Evolutionary conservation across 1,140 invertebrate species (phyloP).

Genomic region (Sarcophaga bullata): DNA sequence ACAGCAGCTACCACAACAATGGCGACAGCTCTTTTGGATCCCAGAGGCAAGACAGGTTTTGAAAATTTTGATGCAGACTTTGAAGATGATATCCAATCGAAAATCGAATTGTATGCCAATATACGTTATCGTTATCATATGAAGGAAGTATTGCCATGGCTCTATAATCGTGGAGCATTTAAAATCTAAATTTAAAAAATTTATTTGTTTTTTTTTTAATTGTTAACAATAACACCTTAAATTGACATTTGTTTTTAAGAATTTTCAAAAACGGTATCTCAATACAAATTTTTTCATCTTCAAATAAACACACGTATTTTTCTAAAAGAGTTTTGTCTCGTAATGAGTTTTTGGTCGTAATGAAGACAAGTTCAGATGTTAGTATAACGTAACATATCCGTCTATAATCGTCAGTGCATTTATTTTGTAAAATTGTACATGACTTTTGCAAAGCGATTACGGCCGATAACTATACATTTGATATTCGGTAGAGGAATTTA

Average conservation of each 20-base stretch:
- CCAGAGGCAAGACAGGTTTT: constrained; percentile 51
- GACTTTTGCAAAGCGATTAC: too few species aligned
- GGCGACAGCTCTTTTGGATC: constrained; percentile 56
- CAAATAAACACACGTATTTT: too few species aligned
- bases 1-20: constrained; percentile 55
- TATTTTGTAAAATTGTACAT: too few species aligned
- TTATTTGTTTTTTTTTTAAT: neutral
- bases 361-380: neutral
- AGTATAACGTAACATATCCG: too few species aligned
- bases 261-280: neutral
- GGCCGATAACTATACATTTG: too few species aligned
- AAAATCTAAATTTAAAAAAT: constrained; percentile 26
- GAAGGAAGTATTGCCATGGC: constrained; percentile 54
- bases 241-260: neutral
- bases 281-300: too few species aligned
- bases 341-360: too few species aligned
- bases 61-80: constrained; percentile 52
- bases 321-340: too few species aligned
- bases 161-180: constrained; percentile 56
- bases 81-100: constrained; percentile 47
- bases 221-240: neutral
- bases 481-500: too few species aligned
- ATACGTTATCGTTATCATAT: constrained; percentile 49
- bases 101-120: constrained; percentile 50
- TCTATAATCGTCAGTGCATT: too few species aligned